Conservation (phyloP, 1,140 invertebrate genomes). For the Drosophila malerkotliana region DNA sequence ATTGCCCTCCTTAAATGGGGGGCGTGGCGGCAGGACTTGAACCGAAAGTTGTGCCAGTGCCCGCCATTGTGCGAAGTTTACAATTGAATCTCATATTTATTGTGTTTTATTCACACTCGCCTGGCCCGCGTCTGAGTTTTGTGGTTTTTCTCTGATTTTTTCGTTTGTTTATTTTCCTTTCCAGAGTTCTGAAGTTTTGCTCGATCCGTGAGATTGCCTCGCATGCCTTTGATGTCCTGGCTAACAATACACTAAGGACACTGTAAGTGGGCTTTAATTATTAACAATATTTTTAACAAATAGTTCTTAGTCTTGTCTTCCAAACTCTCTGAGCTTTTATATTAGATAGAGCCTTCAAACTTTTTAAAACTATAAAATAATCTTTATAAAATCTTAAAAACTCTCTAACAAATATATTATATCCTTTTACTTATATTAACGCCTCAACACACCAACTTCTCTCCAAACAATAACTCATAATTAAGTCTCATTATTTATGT, state of each 20-base stretch:
- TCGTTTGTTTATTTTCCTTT: background rate
- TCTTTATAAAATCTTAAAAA: background rate
- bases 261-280: constrained; percentile 63
- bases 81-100: constrained; percentile 61
- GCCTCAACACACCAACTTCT: background rate
- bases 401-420: no score
- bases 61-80: constrained; percentile 39
- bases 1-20: background rate
- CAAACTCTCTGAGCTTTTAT: no score
- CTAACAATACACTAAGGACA: constrained; percentile 64
- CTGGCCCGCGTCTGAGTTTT: constrained; percentile 1
- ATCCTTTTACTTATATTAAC: background rate
- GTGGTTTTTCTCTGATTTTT: constrained; percentile 5
- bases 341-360: no score
- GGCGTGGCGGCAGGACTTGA: background rate
- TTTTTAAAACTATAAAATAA: background rate
- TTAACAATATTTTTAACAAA: background rate
- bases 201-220: constrained; percentile 65
- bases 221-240: constrained; percentile 68
- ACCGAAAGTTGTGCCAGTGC: constrained; percentile 12
- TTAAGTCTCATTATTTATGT: constrained; percentile 77
- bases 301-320: background rate
- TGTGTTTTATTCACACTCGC: constrained; percentile 39
- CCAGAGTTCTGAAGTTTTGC: constrained; percentile 77
- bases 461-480: constrained; percentile 63